Base-by-base conservation (phyloP, 2,888 invertebrate species). In the Drosophila peninsularis region DNA sequence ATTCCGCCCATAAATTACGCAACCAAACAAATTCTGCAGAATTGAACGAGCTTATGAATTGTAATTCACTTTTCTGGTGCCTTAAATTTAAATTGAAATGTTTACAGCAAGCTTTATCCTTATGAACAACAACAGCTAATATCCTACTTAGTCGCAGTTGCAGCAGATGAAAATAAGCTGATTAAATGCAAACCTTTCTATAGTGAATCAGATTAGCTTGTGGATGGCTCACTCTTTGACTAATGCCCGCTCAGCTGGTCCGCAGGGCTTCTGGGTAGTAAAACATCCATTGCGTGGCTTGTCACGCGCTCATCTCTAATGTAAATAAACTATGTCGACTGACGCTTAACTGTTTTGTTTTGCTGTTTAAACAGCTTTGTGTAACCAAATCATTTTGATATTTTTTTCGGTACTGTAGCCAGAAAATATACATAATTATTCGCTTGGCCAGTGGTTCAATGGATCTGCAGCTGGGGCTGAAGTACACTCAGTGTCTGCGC, bases 341-440 rank as follows among this genome's bases (percentile, higher is more conserved):
- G 42, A 9, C 54, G 58, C 44, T 58, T 17, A 19, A 34, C 44
- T 53, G 37, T 55, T 41, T 61, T 62, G 42, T 44, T 47, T 56
- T 55, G 44, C 44, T 62, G 62, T 75, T 75, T 71, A 44, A 55
- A 70, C 69, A 63, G 77, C 54, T 73, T 58, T 77, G 64, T 63
- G 70, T 74, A 70, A 65, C 55, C 57, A 79, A 82, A 74, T 71
- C 50, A 56, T 64, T 77, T 73, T 37, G 39, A 47, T 3, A 24
- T 14, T 14, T 21, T 0, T 47, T 30, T 17, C n/a, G 24, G 57
- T 21, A 54, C 41, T 54, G 60, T 70, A 57, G 50, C 62, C 77
- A 65, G 70, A 77, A 61, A 50, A 63, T 42, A n/a, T 50, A 56
- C 37, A 68, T 71, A 82, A 80, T 82, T 67, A 70, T 60, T 62